Conservation (phyloP, 1,140 invertebrate genomes). For the Drosophila lacertosa region DNA sequence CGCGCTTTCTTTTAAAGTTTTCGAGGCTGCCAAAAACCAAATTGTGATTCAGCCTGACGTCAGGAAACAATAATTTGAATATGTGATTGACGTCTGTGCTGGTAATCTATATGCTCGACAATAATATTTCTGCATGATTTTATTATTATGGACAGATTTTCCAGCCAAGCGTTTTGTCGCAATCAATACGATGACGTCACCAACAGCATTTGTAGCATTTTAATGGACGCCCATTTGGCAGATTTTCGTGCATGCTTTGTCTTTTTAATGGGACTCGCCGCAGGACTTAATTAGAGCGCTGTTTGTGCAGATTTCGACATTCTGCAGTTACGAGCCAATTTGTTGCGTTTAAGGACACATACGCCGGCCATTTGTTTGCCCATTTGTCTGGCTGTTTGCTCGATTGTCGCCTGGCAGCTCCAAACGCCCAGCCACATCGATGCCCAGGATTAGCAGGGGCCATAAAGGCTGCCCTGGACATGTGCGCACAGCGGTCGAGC, state of each 20-base stretch:
- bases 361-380: slow-evolving; percentile 68
- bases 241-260: slow-evolving; percentile 27
- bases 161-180: too few relatives aligned
- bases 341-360: slow-evolving; percentile 71
- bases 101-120: slow-evolving; percentile 11
- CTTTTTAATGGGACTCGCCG: slow-evolving; percentile 56
- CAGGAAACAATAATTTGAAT: slow-evolving; percentile 1
- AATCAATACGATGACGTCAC: neutral
- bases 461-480: slow-evolving; percentile 49
- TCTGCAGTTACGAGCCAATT: slow-evolving; percentile 80
- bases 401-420: slow-evolving; percentile 57
- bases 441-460: slow-evolving; percentile 64
- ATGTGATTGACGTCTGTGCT: too few relatives aligned
- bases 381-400: slow-evolving; percentile 73
- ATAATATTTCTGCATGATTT: slow-evolving; percentile 17
- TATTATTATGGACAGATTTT: slow-evolving; percentile 13
- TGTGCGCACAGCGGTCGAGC: slow-evolving; percentile 70
- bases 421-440: slow-evolving; percentile 52
- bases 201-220: slow-evolving; percentile 32
- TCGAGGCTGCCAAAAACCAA: too few relatives aligned
- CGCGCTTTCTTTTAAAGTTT: too few relatives aligned
- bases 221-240: slow-evolving; percentile 43
- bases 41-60: neutral
- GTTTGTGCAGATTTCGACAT: slow-evolving; percentile 76
- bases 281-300: slow-evolving; percentile 76